Base-by-base conservation (phyloP, 2,113 vertebrate genomes). In the Nettapus auritus region DNA sequence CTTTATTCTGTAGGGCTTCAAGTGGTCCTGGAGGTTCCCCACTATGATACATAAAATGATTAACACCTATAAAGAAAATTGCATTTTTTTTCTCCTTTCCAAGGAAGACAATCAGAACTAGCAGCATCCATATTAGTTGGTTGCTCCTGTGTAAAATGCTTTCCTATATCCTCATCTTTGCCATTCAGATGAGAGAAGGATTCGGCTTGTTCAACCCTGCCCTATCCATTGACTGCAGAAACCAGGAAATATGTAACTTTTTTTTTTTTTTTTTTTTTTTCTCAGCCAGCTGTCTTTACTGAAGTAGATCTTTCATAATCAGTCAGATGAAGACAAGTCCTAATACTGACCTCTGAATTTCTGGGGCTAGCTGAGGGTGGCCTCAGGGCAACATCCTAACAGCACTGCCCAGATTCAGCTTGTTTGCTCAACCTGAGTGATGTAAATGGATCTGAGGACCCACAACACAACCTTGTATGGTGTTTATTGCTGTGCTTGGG, bases 401-500 rank as follows among this genome's bases (percentile, higher is more conserved):
- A 46, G 5, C 50, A 56, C 22, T 11, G 3, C 46, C 46, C 71
- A 3, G 0, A 21, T 40, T n/a, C 68, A n/a, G 10, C 69, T 70
- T 63, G 12, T 48, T 48, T 55, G 9, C 23, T 23, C 31, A 44
- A 21, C 21, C 2, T 76, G 40, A 13, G 12, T 82, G 18, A 63
- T 23, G 8, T 40, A 63, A 79, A 73, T 28, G 36, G 9, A 66
- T 66, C 36, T 63, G 34, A 80, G 31, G 23, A 38, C 15, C 11
- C 52, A 12, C 16, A 15, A 8, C 56, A 79, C 0, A 0, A 8
- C 38, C 22, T 42, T 33, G 9, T 3, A 3, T 9, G 38, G 19
- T 40, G 50, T 36, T 82, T 74, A 52, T 13, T 31, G 40, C 55
- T 21, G 28, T 1, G 0, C 15, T 63, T 76, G 19, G 36, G 8